Conservation (phyloP, 1,140 invertebrate genomes). For the Drosophila teissieri region DNA sequence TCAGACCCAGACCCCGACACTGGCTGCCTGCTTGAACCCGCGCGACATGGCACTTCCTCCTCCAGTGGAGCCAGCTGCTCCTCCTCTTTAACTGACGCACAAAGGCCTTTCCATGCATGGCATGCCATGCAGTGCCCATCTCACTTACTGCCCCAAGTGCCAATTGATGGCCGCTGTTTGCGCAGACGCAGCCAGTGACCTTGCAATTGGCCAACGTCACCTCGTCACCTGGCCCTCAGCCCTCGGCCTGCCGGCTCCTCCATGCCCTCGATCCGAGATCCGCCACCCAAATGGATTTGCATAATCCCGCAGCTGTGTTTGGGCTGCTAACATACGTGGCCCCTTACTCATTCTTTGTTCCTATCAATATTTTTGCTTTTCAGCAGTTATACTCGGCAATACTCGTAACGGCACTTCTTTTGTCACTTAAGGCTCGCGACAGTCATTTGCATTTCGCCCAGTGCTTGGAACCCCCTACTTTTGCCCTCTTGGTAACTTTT, state of each 20-base stretch:
- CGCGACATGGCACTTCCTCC: constrained; percentile 33
- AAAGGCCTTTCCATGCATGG: constrained; percentile 38
- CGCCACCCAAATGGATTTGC: constrained; percentile 65
- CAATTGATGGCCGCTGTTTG: constrained; percentile 54
- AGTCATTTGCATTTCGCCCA: constrained; percentile 40
- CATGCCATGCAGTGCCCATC: constrained; percentile 51
- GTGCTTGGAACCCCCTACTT: too few species aligned
- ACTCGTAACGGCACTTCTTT: constrained; percentile 75
- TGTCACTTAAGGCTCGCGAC: constrained; percentile 60
- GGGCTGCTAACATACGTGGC: constrained; percentile 57
- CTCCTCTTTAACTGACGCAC: constrained; percentile 29
- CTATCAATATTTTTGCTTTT: constrained; percentile 38
- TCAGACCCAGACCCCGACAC: constrained; percentile 38
- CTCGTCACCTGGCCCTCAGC: constrained; percentile 37
- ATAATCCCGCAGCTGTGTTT: constrained; percentile 63
- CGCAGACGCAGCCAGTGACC: constrained; percentile 75
- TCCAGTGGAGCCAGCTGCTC: constrained; percentile 5
- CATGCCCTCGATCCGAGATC: constrained; percentile 55
- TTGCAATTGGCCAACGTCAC: constrained; percentile 63
- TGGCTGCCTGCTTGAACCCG: constrained; percentile 44
- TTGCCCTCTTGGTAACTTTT: constrained; percentile 24
- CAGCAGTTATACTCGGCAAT: constrained; percentile 49
- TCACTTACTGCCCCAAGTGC: constrained; percentile 44
- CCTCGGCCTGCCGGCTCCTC: constrained; percentile 16
- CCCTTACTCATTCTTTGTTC: constrained; percentile 66